Evolutionary conservation across 2,797 vertebrate genomes (phyloP), one percentile per base, ranked within the genome.

Genomic region (Percopsis omiscomaycus): DNA sequence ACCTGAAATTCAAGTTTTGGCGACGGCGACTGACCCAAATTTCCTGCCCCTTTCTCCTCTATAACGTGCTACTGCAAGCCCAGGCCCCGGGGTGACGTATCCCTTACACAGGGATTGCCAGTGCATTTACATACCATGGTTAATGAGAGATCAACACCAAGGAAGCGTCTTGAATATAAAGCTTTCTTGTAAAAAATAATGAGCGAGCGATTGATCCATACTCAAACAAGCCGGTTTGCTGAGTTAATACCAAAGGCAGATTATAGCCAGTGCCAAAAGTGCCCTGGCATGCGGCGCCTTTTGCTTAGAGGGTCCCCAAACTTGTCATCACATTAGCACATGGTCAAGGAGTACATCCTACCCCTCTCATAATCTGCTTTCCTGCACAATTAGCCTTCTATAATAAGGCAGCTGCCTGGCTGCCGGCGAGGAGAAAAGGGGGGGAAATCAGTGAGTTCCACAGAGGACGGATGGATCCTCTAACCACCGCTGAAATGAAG

Each of bases 251-350:
- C 91, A 89, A 92, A 92, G 92, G 84, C 87, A 93, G 92, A 93
- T 93, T 93, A 93, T 82, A 86, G 85, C 84, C 78, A 51, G 83
- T 93, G 92, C 91, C 92, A 93, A 91, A 90, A 87, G 87, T 89
- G 89, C 86, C 89, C 88, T 92, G 90, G 91, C 89, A 90, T 88
- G 89, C 84, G 59, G 89, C 80, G 88, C 80, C 82, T 86, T 83
- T 83, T 84, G 86, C 88, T 91, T 85, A 85, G 84, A 91, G 89
- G 86, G 82, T 86, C 89, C 87, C 89, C 84, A 91, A 90, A 91
- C 89, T 91, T 93, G 92, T 93, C 91, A 93, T 94, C 91, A 93
- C 92, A 94, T 94, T 94, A 93, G 88, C 88, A 84, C 91, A 93
- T 90, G 91, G 91, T 93, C 91, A 93, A 94, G 91, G 92, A 93